These are phyloP conservation scores for Samia ricini DNA, from an alignment of 1,140 invertebrate species.

Conservation along the genomic window DNA sequence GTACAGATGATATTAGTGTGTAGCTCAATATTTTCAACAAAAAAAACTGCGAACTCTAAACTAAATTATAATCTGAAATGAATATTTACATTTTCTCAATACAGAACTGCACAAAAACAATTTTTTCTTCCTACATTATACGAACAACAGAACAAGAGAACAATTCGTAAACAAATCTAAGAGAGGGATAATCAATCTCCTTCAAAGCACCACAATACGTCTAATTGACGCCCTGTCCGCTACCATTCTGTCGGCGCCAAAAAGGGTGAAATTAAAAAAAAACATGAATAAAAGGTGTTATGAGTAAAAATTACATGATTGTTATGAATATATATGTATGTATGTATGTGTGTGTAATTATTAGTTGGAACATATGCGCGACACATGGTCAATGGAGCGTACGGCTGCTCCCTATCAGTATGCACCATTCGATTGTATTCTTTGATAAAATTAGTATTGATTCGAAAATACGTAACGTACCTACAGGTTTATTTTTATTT, in stretches of 20 bases:
- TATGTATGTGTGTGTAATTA: slow-evolving; percentile 43
- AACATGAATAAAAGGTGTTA: slow-evolving; percentile 48
- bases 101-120: neutral
- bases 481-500: slow-evolving; percentile 1
- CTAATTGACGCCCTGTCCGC: slow-evolving; percentile 47
- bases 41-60: too few relatives aligned
- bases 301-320: slow-evolving; percentile 50
- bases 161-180: slow-evolving; percentile 3
- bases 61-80: too few relatives aligned
- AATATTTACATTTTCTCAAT: neutral
- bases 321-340: slow-evolving; percentile 54
- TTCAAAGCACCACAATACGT: slow-evolving; percentile 30
- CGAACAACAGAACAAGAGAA: slow-evolving; percentile 6
- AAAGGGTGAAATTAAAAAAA: slow-evolving; percentile 55
- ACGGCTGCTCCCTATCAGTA: slow-evolving; percentile 31
- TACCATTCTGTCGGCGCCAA: slow-evolving; percentile 40
- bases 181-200: slow-evolving; percentile 33
- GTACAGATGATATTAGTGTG: too few relatives aligned
- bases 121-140: neutral
- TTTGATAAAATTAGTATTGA: slow-evolving; percentile 4
- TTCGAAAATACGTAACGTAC: neutral
- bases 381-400: slow-evolving; percentile 64
- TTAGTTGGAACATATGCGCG: slow-evolving; percentile 51
- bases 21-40: too few relatives aligned
- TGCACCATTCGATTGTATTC: neutral